These are phyloP conservation scores for Yponomeuta plumbellus DNA, from an alignment of 2,888 invertebrate species.

Conservation along the genomic window DNA sequence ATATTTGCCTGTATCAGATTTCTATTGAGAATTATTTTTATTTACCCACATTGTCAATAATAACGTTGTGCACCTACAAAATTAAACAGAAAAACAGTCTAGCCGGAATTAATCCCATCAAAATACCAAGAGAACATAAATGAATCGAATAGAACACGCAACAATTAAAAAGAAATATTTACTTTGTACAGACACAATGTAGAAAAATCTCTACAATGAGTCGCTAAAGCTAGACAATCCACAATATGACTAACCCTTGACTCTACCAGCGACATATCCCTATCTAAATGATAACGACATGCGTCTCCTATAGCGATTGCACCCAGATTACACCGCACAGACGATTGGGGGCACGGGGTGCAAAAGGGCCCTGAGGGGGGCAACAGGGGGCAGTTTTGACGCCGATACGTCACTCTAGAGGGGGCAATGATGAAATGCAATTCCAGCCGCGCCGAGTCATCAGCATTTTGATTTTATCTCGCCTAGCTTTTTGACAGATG, in stretches of 20 bases:
- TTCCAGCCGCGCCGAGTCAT: constrained; percentile 11
- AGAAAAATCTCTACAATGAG: not conserved
- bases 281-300: constrained; percentile 16
- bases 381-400: constrained; percentile 3
- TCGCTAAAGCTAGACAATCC: not conserved
- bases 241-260: not conserved
- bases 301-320: constrained; percentile 9
- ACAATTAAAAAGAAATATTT: too few species aligned
- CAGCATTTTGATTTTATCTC: constrained; percentile 14
- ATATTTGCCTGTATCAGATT: too few species aligned
- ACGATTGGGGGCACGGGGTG: constrained; percentile 1
- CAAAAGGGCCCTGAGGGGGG: not conserved
- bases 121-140: too few species aligned
- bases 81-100: too few species aligned
- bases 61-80: too few species aligned
- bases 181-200: not conserved
- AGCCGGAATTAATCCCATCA: too few species aligned
- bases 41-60: too few species aligned
- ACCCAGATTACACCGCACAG: constrained; percentile 13
- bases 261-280: constrained; percentile 5
- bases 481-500: constrained; percentile 9
- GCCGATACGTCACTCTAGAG: constrained; percentile 5
- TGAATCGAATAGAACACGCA: too few species aligned
- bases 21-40: too few species aligned
- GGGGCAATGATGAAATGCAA: constrained; percentile 15